These are phyloP conservation scores for Epinotia demarniana DNA, from an alignment of 2,888 invertebrate species.

Conservation along the genomic window DNA sequence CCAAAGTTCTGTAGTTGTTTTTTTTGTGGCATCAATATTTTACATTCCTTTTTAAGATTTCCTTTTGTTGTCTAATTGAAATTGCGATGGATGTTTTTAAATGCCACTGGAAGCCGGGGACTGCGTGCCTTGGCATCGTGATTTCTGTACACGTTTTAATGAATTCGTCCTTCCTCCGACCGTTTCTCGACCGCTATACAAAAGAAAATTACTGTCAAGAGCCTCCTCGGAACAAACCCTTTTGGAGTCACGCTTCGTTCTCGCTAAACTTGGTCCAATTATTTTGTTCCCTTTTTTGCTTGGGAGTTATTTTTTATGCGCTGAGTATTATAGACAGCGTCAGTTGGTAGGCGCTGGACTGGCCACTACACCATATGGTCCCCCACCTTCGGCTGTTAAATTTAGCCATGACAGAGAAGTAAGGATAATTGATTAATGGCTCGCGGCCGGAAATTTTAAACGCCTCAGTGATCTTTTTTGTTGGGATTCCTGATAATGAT, in stretches of 20 bases:
- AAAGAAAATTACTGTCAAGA: slow-evolving; percentile 80
- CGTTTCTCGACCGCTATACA: slow-evolving; percentile 74
- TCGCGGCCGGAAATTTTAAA: slow-evolving; percentile 79
- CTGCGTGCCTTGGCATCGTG: slow-evolving; percentile 69
- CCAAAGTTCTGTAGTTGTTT: slow-evolving; percentile 5
- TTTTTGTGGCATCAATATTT: slow-evolving; percentile 28
- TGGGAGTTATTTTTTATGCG: slow-evolving; percentile 63
- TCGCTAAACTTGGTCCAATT: slow-evolving; percentile 79
- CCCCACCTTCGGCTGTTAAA: slow-evolving; percentile 68
- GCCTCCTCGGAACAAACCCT: slow-evolving; percentile 78
- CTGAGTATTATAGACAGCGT: slow-evolving; percentile 76
- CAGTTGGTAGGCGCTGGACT: slow-evolving; percentile 77
- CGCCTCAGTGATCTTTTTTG: slow-evolving; percentile 74
- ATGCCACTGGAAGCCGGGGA: slow-evolving; percentile 66
- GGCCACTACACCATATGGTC: slow-evolving; percentile 75
- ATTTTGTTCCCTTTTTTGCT: slow-evolving; percentile 73
- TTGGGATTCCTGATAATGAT: slow-evolving; percentile 78
- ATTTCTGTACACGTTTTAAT: slow-evolving; percentile 79
- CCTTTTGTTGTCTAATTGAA: slow-evolving; percentile 37
- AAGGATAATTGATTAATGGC: slow-evolving; percentile 81
- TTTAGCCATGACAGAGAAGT: slow-evolving; percentile 76
- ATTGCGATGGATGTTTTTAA: slow-evolving; percentile 60
- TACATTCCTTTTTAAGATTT: slow-evolving; percentile 20
- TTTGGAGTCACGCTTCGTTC: slow-evolving; percentile 79
- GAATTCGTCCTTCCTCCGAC: slow-evolving; percentile 75